phyloP scores from a whole-genome alignment of 2,888 invertebrate genomes.

The Ectemnius cavifrons region DNA sequence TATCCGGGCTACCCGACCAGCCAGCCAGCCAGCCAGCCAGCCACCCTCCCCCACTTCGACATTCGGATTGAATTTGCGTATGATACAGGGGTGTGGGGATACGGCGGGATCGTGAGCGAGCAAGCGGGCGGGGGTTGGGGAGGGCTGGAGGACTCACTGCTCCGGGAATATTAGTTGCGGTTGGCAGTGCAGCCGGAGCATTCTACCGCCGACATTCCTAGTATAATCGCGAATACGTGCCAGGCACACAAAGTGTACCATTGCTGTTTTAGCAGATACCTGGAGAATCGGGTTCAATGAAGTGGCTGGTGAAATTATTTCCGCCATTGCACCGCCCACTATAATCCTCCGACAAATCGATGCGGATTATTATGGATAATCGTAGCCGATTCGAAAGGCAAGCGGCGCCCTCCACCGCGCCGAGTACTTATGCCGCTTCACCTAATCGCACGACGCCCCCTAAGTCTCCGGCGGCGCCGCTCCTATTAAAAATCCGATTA shows the following conservation, averaged over 20 bases:
- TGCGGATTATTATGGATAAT: neutral
- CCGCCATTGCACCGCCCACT: conserved; percentile 17
- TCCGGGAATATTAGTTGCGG: conserved; percentile 1
- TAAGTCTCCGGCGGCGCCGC: too few relatives aligned
- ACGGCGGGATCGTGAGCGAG: too few relatives aligned
- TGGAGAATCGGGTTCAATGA: conserved; percentile 16
- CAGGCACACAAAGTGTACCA: neutral
- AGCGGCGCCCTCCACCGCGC: neutral
- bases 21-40: neutral
- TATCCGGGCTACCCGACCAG: neutral
- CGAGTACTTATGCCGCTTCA: too few relatives aligned
- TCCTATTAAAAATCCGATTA: too few relatives aligned
- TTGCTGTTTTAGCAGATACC: conserved; percentile 17
- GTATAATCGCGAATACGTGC: conserved; percentile 16
- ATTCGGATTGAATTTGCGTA: conserved; percentile 8
- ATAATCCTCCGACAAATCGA: conserved; percentile 3
- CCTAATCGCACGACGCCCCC: too few relatives aligned
- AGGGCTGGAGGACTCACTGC: neutral
- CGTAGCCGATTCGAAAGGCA: conserved; percentile 15
- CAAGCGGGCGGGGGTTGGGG: neutral
- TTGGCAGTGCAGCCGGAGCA: conserved; percentile 3
- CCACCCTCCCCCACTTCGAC: neutral
- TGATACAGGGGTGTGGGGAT: neutral
- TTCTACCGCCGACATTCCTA: conserved; percentile 1
- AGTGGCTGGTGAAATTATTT: conserved; percentile 35